phyloP scores from a whole-genome alignment of 2,797 vertebrate species.

The Sebastes nivosus region DNA sequence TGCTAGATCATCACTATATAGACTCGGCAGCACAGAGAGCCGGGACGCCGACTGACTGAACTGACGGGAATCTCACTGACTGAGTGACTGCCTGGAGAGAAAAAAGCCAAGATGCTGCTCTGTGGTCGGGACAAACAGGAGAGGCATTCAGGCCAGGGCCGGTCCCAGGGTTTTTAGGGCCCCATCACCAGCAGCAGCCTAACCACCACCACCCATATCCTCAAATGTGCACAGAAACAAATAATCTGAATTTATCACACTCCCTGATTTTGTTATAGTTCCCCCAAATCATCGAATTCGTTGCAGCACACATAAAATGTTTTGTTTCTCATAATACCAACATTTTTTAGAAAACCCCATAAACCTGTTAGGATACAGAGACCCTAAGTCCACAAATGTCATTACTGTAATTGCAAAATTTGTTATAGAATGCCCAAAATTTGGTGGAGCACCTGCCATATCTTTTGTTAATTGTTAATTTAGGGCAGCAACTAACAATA shows the following conservation, averaged over 20 bases:
- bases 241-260: background rate
- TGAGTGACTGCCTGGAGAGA: constrained; percentile 44
- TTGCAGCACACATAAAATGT: background rate
- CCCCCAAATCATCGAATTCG: background rate
- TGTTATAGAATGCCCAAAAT: background rate
- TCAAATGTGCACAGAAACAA: background rate
- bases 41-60: constrained; percentile 47
- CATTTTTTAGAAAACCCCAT: background rate
- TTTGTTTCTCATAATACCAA: background rate
- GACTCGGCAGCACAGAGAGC: constrained; percentile 68
- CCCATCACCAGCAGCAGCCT: background rate
- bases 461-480: background rate
- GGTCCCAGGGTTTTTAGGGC: background rate
- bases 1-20: constrained; percentile 81
- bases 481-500: no score
- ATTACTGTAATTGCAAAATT: background rate
- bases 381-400: accelerated
- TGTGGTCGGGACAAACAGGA: constrained; percentile 17
- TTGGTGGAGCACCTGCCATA: accelerated
- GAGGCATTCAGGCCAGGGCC: background rate
- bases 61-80: constrained; percentile 20
- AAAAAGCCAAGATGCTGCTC: constrained; percentile 33
- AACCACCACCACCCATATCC: background rate
- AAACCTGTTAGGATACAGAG: background rate
- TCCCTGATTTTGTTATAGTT: background rate